A percentile compares a stretch with the other conserved stretches of the same genome.
phyloP scores from a whole-genome alignment of 2,113 vertebrate species.

The Rhagologus leucostigma region DNA sequence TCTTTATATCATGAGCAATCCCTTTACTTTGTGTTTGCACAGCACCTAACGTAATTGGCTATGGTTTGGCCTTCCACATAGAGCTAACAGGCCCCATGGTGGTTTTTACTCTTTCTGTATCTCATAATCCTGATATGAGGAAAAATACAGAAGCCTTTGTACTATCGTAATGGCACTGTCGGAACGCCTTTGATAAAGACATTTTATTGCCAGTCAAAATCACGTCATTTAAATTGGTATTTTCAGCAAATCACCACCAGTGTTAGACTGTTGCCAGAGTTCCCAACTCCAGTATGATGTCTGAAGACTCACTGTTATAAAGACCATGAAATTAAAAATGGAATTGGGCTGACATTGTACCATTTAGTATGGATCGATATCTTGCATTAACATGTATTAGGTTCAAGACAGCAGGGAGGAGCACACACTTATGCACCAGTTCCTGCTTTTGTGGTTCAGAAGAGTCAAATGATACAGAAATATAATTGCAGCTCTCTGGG shows the following conservation, averaged over 20 bases:
- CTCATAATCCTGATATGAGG: background rate
- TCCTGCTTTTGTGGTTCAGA: background rate
- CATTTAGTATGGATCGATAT: background rate
- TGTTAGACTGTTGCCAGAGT: background rate
- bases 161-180: background rate
- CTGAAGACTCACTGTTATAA: background rate
- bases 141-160: background rate
- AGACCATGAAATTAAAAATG: background rate
- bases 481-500: background rate
- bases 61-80: background rate
- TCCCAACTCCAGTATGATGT: background rate
- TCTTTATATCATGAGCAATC: background rate
- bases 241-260: background rate
- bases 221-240: background rate
- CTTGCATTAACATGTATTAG: background rate
- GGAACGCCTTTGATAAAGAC: background rate
- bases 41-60: background rate
- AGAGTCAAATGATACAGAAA: background rate
- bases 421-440: background rate
- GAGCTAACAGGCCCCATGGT: background rate
- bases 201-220: background rate
- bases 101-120: background rate
- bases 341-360: background rate
- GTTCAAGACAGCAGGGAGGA: background rate
- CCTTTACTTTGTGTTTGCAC: background rate